A percentile compares a stretch with the other conserved stretches of the same genome.
Conservation (phyloP, 2,113 vertebrate genomes). For the Lepisosteus osseus region DNA sequence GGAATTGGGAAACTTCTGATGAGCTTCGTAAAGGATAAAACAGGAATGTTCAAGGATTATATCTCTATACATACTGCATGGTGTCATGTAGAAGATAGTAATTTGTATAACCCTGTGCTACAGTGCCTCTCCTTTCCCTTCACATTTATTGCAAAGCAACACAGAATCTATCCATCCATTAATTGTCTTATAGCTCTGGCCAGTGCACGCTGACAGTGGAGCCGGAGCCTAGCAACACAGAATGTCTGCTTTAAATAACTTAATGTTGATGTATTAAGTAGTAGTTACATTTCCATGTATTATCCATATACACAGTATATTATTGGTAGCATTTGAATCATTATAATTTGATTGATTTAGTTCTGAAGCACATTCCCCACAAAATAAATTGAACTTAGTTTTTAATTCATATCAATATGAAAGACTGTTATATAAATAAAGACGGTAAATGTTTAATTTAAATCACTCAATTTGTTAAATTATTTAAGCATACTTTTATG, state of each 20-base stretch:
- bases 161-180: not conserved
- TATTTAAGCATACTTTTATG: too few species aligned
- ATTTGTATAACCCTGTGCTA: constrained; percentile 3
- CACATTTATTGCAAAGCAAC: constrained; percentile 10
- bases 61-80: not conserved
- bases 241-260: not conserved
- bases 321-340: not conserved
- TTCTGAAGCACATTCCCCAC: not conserved
- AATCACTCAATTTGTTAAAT: too few species aligned
- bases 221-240: too few species aligned
- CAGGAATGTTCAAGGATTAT: not conserved
- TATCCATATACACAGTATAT: not conserved
- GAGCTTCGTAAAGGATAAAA: constrained; percentile 3
- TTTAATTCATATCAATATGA: too few species aligned
- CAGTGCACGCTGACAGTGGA: too few species aligned
- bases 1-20: constrained; percentile 1
- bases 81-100: not conserved
- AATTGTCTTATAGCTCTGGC: too few species aligned
- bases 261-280: not conserved
- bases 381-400: not conserved
- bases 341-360: not conserved
- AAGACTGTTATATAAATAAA: too few species aligned
- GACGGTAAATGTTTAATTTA: too few species aligned
- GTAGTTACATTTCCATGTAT: not conserved
- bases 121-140: not conserved